These are phyloP conservation scores for Drosophila arawakana DNA, from an alignment of 1,140 invertebrate genomes.

Conservation along the genomic window DNA sequence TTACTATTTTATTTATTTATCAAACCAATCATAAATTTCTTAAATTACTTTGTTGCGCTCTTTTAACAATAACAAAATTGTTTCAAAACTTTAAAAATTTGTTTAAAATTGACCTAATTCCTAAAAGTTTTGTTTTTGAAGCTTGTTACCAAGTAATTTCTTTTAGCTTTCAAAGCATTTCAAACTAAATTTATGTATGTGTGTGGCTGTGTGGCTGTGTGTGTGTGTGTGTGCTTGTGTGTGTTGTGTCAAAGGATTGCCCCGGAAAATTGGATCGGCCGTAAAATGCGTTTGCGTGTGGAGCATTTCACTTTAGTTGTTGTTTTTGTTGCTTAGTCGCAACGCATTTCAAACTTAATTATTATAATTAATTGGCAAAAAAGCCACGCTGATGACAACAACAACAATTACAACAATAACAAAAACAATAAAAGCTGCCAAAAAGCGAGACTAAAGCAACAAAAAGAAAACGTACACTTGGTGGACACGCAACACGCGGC, in stretches of 20 bases:
- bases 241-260: conserved; percentile 65
- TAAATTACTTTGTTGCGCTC: no score
- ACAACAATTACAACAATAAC: conserved; percentile 18
- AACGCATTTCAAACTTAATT: conserved; percentile 80
- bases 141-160: no score
- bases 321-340: conserved; percentile 72
- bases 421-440: conserved; percentile 37
- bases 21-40: no score
- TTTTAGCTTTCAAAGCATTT: not conserved
- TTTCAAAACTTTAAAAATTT: no score
- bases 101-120: no score
- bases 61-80: no score
- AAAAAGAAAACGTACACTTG: conserved; percentile 17
- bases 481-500: conserved; percentile 54
- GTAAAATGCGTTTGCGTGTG: conserved; percentile 77
- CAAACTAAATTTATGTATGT: not conserved
- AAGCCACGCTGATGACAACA: conserved; percentile 53
- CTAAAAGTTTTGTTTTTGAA: no score
- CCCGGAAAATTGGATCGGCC: conserved; percentile 69
- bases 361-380: conserved; percentile 80
- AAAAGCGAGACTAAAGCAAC: conserved; percentile 29
- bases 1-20: no score
- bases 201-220: not conserved
- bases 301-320: conserved; percentile 44
- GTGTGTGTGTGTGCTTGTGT: not conserved